phyloP scores from a whole-genome alignment of 2,888 invertebrate species.

The Didymodactylos carnosus region DNA sequence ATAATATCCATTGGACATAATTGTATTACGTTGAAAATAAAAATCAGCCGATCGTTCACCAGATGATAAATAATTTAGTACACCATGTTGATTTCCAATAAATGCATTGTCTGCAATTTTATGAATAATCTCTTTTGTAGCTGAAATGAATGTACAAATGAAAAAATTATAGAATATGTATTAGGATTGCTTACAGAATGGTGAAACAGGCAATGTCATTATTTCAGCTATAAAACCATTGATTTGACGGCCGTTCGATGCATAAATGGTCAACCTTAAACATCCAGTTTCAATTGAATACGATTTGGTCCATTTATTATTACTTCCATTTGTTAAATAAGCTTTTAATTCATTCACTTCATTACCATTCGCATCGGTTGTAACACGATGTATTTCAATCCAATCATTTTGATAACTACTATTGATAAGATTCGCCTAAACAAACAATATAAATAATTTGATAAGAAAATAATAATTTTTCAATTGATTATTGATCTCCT shows the following conservation, averaged over 20 bases:
- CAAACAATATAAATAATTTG: slow-evolving; percentile 34
- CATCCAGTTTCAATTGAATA: neutral
- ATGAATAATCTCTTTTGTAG: neutral
- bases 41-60: slow-evolving; percentile 76
- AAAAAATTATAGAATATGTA: neutral
- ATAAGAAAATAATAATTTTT: too few species aligned
- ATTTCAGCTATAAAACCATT: slow-evolving; percentile 94
- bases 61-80: slow-evolving; percentile 63
- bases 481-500: too few species aligned
- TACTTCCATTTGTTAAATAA: neutral
- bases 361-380: slow-evolving; percentile 38
- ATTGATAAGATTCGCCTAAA: slow-evolving; percentile 56
- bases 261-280: slow-evolving; percentile 68
- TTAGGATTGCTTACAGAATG: slow-evolving; percentile 35
- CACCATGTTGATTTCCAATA: slow-evolving; percentile 61
- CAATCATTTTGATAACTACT: slow-evolving; percentile 61
- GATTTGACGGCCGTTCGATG: slow-evolving; percentile 68
- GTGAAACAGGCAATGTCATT: slow-evolving; percentile 55
- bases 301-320: neutral
- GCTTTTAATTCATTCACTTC: neutral
- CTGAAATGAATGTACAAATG: neutral
- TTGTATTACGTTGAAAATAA: slow-evolving; percentile 19
- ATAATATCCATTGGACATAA: neutral
- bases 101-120: slow-evolving; percentile 61
- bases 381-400: slow-evolving; percentile 70